Base-by-base conservation (phyloP, 2,113 vertebrate genomes). In the Platycercus adscitus region DNA sequence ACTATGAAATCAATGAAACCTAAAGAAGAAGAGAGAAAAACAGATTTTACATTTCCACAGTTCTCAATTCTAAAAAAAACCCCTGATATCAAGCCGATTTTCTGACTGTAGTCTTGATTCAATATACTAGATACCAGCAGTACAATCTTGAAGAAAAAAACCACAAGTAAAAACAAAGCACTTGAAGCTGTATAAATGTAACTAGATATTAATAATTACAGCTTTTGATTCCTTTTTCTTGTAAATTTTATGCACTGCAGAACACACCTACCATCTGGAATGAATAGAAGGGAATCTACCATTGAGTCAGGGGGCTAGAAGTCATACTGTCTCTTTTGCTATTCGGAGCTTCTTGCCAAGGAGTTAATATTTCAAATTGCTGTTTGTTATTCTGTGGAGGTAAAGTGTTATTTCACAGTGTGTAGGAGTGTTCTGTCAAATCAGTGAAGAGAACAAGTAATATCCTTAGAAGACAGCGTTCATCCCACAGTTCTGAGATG, bases 1-100 rank as follows among this genome's bases (percentile, higher is more conserved):
- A 99, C 99, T 55, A 99, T 99, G 97, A 99, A 99, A 98, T 99
- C 99, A 78, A 99, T 99, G 96, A 99, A 99, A 88, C 99, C 99
- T 99, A 87, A 61, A 91, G 94, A 85, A 78, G 13, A 70, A 79
- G 20, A 85, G 11, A 76, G 28, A 83, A 95, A 83, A 88, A 26
- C 23, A 92, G 81, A 43, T 66, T 70, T 91, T 77, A 78, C 3
- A 66, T 53, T 83, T 90, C 77, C 31, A 47, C 35, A 64, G 85
- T 39, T 78, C 35, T 80, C 71, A 93, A 76, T 58, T 31, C 65
- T 35, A 73, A 86, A 71, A 88, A 76, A 86, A 86, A 70, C 73
- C 35, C 26, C n/a, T 76, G 9, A 19, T 56, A 37, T 31, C 17
- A 29, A 41, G 21, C 10, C 81, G 31, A 63, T 81, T 89, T 93